These are phyloP conservation scores for Heterotis niloticus DNA, from an alignment of 2,113 vertebrate species.

Conservation along the genomic window DNA sequence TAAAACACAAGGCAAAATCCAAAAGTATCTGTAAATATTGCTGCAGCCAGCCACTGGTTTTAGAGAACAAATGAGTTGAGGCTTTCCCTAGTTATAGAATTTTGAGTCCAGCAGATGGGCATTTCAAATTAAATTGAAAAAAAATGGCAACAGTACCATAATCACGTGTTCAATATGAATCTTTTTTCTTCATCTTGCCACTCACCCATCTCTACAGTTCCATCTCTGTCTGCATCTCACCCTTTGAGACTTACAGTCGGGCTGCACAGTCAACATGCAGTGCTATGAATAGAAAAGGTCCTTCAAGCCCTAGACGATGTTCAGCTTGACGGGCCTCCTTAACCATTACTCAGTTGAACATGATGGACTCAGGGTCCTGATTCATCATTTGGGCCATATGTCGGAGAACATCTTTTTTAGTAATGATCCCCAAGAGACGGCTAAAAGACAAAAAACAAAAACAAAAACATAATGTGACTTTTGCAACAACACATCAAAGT, in stretches of 20 bases:
- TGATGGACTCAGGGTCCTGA: slow-evolving; percentile 97
- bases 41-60: no score
- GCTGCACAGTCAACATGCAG: background rate
- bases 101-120: no score
- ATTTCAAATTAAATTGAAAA: no score
- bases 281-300: background rate
- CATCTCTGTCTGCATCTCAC: no score
- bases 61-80: no score
- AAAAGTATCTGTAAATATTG: no score
- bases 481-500: no score
- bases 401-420: slow-evolving; percentile 95
- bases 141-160: background rate
- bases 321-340: background rate
- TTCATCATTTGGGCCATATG: slow-evolving; percentile 99
- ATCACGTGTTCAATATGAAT: background rate
- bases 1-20: no score
- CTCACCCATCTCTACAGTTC: no score
- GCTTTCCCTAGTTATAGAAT: no score
- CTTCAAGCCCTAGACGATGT: background rate
- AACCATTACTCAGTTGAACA: slow-evolving; percentile 77
- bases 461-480: background rate
- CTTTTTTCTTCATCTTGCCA: no score
- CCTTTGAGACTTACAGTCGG: background rate
- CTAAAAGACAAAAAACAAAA: slow-evolving; percentile 37
- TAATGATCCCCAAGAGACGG: slow-evolving; percentile 73